Evolutionary conservation across 2,888 invertebrate species (phyloP).

Genomic region (Tachina lurida): DNA sequence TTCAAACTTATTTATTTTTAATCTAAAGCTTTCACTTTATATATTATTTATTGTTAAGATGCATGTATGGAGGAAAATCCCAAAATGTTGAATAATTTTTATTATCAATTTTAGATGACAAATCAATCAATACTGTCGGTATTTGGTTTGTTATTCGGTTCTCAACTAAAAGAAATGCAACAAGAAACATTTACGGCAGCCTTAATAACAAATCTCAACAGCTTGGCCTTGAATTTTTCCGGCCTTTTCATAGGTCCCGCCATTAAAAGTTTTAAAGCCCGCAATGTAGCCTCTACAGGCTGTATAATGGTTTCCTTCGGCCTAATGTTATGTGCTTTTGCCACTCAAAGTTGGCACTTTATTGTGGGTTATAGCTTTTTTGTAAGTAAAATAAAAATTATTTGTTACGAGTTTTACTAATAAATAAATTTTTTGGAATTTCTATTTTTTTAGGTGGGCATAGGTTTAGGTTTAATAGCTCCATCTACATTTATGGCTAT

Average conservation of each 20-base stretch:
- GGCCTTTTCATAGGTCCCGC: conserved; percentile 89
- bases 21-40: no score
- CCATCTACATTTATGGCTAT: conserved; percentile 89
- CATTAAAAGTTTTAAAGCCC: conserved; percentile 84
- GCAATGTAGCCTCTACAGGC: conserved; percentile 85
- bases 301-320: conserved; percentile 84
- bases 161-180: conserved; percentile 86
- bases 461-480: conserved; percentile 88
- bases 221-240: conserved; percentile 81
- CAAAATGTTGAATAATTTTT: background rate
- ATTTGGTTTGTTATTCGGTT: conserved; percentile 88
- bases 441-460: conserved; percentile 83
- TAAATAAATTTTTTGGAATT: background rate
- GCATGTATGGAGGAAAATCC: background rate
- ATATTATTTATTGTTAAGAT: no score
- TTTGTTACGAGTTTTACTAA: background rate
- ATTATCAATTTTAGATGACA: conserved; percentile 84
- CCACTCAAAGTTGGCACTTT: conserved; percentile 84
- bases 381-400: conserved; percentile 81
- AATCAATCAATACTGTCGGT: conserved; percentile 89
- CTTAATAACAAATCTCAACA: conserved; percentile 87
- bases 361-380: conserved; percentile 85
- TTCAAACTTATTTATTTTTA: background rate
- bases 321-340: conserved; percentile 84
- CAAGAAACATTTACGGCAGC: conserved; percentile 87